Evolutionary conservation across 92 coral and sea anemone genomes (phyloP), one percentile per base, ranked within the genome.

Genomic region (Actinernus sp.): DNA sequence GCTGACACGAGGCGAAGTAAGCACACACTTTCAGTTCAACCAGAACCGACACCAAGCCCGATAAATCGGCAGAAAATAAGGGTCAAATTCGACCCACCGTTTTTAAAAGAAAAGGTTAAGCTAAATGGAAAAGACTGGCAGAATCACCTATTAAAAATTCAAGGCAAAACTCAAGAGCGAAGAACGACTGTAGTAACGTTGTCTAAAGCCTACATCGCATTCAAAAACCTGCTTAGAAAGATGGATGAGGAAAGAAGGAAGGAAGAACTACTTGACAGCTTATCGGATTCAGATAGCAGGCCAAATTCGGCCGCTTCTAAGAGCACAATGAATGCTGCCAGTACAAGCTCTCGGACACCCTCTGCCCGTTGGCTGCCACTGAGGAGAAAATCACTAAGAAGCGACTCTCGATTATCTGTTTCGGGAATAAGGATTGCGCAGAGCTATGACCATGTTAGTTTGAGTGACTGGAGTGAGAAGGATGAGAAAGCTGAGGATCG

Each of bases 171-270:
- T 1, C 16, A 26, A 2, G 71, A 43, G 26, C 55, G 49, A 8
- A 56, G 7, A 53, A 71, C 17, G 23, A 56, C 65, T 39, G 40
- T 71, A 0, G 63, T 49, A 3, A 64, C 77, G 19, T 48, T 85
- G 8, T 78, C 91, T 18, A 78, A 78, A 39, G 81, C 85, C 16
- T 76, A 76, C 26, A 20, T 70, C 19, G 86, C 91, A 43, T 85
- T 85, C 33, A 85, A 47, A 58, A 71, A 78, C 7, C 61, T 85
- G 13, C 54, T 78, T 1, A 30, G 34, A 40, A 51, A 78, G 48
- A 71, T 78, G 86, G 86, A 85, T 37, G 86, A 85, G 0, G 45
- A 73, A 25, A 63, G 71, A 1, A 26, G 52, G 19, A 11, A 9
- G 12, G 53, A 27, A 12, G 78, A 78, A 10, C 63, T 69, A 57